These are phyloP conservation scores for Euwallacea fornicatus DNA, from an alignment of 1,140 invertebrate species.

Conservation along the genomic window DNA sequence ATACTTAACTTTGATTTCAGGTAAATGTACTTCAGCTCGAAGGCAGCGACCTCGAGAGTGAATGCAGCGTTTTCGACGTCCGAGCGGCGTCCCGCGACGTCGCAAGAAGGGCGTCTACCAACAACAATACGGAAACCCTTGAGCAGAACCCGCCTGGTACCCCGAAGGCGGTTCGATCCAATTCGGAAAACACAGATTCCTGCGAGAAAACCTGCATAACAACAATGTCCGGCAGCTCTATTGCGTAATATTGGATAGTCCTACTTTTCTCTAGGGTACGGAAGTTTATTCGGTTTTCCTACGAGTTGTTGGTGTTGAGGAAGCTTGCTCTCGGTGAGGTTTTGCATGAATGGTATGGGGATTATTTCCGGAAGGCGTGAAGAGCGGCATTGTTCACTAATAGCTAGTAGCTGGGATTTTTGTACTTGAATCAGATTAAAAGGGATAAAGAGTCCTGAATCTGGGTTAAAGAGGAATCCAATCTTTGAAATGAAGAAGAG, in stretches of 20 bases:
- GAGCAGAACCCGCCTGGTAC: constrained; percentile 46
- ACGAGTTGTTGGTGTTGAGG: constrained; percentile 11
- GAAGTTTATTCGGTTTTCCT: constrained; percentile 20
- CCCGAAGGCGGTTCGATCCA: constrained; percentile 52
- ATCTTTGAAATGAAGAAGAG: too few relatives aligned
- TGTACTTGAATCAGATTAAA: too few relatives aligned
- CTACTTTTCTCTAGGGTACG: constrained; percentile 14
- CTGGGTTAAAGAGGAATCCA: too few relatives aligned
- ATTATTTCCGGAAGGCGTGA: too few relatives aligned
- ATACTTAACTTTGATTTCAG: constrained; percentile 29
- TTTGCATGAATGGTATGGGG: too few relatives aligned
- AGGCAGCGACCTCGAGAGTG: constrained; percentile 62
- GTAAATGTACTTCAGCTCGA: constrained; percentile 54
- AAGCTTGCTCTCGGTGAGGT: too few relatives aligned
- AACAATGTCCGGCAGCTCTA: constrained; percentile 69
- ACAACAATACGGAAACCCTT: constrained; percentile 54
- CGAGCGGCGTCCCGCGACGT: constrained; percentile 54
- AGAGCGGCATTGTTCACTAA: too few relatives aligned
- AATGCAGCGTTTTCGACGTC: constrained; percentile 63
- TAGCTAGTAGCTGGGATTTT: too few relatives aligned
- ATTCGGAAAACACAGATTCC: constrained; percentile 53
- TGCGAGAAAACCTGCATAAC: constrained; percentile 56
- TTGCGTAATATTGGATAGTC: constrained; percentile 59
- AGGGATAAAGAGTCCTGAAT: too few relatives aligned
- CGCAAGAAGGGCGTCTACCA: constrained; percentile 53